Evolutionary conservation across 2,888 invertebrate genomes (phyloP), one percentile per base, ranked within the genome.

Genomic region (Caenorhabditis virilis): DNA sequence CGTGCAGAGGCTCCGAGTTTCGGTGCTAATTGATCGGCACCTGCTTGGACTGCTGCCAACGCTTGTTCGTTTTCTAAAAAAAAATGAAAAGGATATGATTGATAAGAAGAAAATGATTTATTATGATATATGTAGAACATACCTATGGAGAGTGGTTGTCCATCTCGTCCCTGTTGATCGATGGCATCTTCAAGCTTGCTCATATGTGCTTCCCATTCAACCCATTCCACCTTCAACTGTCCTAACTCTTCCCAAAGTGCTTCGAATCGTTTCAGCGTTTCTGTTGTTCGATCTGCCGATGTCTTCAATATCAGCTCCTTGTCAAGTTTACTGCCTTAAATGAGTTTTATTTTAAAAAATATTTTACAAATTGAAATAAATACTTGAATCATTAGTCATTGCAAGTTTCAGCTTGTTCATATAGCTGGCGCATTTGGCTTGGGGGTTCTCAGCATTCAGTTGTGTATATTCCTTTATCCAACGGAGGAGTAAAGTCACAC

Each of bases 381-480:
- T 20, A 53, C 51, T 55, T 16, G 42, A 43, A 47, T 60, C 66
- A 55, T 52, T 55, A 13, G 46, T 13, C 42, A 57, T 36, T 20
- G 60, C 43, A 38, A 65, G 42, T 13, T 47, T 42, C 27, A 76
- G 42, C 20, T 60, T 64, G 43, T 66, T 66, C 20, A 72, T 41
- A 43, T 76, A 71, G 25, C 56, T 61, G 25, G 68, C 61, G 52
- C 68, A 65, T 48, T 71, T 64, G 15, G 70, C 71, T 49, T 71
- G 66, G 13, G 76, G 76, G 49, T 76, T 76, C 59, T 76, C 76
- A 23, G 69, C 73, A 43, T 67, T 64, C 47, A 74, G 38, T 51
- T 76, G 76, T 18, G 60, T 62, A 64, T 76, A 71, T 56, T 76
- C 76, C 57, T 74, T 74, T 41, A 78, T 71, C 78, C 79, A 80